Conservation (phyloP, 2,113 vertebrate species). For the Cynopterus brachyotis region DNA sequence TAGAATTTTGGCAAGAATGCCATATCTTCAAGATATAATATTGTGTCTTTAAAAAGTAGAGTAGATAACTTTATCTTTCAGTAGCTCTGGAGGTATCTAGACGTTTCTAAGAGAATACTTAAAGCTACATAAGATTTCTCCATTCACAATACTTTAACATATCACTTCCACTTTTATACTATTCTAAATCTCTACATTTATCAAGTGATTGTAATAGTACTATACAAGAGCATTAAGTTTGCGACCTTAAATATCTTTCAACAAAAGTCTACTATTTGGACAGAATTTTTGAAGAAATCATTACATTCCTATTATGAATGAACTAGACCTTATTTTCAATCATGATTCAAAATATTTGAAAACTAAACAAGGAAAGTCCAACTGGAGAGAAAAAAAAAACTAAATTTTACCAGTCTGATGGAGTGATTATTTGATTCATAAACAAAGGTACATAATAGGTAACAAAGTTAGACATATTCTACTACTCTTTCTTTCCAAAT, state of each 20-base stretch:
- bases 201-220: neutral
- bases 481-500: neutral
- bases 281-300: neutral
- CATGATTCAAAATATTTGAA: neutral
- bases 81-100: neutral
- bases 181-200: neutral
- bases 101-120: neutral
- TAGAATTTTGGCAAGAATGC: constrained; percentile 18
- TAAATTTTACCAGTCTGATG: neutral
- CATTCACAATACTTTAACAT: neutral
- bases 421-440: neutral
- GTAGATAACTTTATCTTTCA: constrained; percentile 9
- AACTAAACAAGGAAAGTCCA: neutral
- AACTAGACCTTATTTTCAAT: neutral
- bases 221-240: neutral
- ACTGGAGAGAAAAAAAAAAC: neutral
- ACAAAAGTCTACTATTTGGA: neutral
- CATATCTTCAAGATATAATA: neutral
- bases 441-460: neutral
- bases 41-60: constrained; percentile 20
- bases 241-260: neutral
- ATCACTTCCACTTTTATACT: constrained; percentile 3
- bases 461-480: neutral
- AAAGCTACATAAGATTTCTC: neutral
- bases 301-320: neutral